phyloP scores from a whole-genome alignment of 30 jellyfish, hydroid and myxozoan genomes.

The Aurelia sp. region DNA sequence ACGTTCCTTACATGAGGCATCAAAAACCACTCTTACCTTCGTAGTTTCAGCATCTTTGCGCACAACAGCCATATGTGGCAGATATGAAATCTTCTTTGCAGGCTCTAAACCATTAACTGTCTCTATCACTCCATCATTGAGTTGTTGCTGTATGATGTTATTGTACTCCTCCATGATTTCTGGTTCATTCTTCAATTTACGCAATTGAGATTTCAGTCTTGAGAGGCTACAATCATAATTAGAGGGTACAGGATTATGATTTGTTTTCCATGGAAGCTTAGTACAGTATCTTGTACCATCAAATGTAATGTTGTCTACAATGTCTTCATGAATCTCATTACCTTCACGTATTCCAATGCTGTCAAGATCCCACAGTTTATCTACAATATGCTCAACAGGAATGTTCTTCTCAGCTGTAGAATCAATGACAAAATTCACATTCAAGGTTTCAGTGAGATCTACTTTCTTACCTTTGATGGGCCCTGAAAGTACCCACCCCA shows the following conservation, averaged over 20 bases:
- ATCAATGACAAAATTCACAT: no score
- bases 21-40: conserved; percentile 48
- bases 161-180: background rate
- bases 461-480: no score
- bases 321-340: conserved; percentile 4
- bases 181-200: background rate
- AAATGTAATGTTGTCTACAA: conserved; percentile 18
- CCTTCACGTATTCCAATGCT: conserved; percentile 25
- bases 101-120: background rate
- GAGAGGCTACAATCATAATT: background rate
- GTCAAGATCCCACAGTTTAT: conserved; percentile 21
- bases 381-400: no score
- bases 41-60: conserved; percentile 41
- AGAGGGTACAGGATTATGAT: conserved; percentile 3
- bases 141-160: conserved; percentile 8
- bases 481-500: no score
- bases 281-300: conserved; percentile 27
- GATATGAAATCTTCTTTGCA: background rate
- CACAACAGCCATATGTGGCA: conserved; percentile 52
- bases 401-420: no score
- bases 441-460: no score
- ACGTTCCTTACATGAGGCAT: background rate
- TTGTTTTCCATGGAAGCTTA: conserved; percentile 39
- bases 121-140: conserved; percentile 2
- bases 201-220: conserved; percentile 1